phyloP scores from a whole-genome alignment of 2,797 vertebrate species.

The Somateria mollissima region DNA sequence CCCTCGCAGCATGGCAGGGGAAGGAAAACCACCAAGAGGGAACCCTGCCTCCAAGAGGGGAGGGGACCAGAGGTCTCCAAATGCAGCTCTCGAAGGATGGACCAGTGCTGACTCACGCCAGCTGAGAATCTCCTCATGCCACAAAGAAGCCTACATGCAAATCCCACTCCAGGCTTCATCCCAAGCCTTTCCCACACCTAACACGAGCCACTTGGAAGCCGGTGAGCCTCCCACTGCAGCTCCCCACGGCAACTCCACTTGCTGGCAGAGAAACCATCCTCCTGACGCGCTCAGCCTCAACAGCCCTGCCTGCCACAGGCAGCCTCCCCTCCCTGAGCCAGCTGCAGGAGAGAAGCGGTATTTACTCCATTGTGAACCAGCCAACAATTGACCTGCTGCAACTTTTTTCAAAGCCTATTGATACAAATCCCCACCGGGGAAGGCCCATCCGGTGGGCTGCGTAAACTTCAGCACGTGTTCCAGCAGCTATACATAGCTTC shows the following conservation, averaged over 20 bases:
- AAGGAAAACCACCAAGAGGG: not conserved
- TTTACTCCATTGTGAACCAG: conserved; percentile 61
- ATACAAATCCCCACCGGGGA: conserved; percentile 60
- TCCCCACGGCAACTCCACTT: not conserved
- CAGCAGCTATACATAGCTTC: conserved; percentile 14
- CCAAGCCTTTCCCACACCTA: not conserved
- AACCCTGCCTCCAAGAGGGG: not conserved
- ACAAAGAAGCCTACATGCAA: not conserved
- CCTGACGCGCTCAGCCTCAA: not conserved
- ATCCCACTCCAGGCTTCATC: not conserved
- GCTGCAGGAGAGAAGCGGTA: conserved; percentile 61
- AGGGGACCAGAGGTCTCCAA: not conserved
- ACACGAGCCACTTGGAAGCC: not conserved
- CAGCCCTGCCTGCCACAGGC: conserved; percentile 28
- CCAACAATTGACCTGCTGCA: conserved; percentile 55
- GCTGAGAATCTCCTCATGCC: not conserved
- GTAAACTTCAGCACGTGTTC: conserved; percentile 69
- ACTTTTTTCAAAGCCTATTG: conserved; percentile 69
- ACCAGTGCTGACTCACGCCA: accelerated
- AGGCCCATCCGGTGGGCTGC: conserved; percentile 58
- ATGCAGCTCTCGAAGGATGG: not conserved
- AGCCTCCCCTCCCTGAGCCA: conserved; percentile 46
- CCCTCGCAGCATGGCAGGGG: accelerated
- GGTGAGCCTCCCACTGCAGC: not conserved
- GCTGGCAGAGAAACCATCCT: conserved; percentile 18